phyloP scores from a whole-genome alignment of 2,888 invertebrate species.

The Drosophila diplacantha region DNA sequence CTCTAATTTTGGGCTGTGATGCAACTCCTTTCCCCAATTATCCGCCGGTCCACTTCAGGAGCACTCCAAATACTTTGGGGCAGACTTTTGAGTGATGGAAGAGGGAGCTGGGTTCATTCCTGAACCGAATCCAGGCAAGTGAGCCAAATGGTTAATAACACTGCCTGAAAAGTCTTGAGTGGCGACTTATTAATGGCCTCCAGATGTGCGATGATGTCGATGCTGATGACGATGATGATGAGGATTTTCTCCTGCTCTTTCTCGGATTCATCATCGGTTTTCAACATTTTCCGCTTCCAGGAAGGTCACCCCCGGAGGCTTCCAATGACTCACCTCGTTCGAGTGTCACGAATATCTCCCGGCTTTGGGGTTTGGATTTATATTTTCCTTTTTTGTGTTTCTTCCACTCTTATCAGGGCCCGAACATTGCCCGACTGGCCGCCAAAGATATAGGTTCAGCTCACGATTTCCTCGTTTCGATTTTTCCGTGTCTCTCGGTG shows the following conservation, averaged over 20 bases:
- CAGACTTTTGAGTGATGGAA: constrained; percentile 16
- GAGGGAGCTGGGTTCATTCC: not conserved
- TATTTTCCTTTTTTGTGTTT: not conserved
- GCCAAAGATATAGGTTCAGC: constrained; percentile 45
- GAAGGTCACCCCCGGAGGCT: constrained; percentile 30
- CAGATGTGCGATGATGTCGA: constrained; percentile 27
- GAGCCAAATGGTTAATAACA: constrained; percentile 36
- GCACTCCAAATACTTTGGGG: constrained; percentile 11
- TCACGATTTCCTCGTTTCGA: constrained; percentile 29
- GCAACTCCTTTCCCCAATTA: constrained; percentile 3
- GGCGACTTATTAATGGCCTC: constrained; percentile 41
- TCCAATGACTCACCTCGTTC: constrained; percentile 67
- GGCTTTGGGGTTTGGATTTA: constrained; percentile 32
- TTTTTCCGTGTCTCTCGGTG: constrained; percentile 1
- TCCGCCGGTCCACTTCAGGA: not conserved
- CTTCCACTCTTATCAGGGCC: constrained; percentile 43
- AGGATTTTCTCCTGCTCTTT: constrained; percentile 1
- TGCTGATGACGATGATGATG: not conserved
- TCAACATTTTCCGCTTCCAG: constrained; percentile 34
- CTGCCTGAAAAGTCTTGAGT: constrained; percentile 19
- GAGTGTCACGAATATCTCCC: constrained; percentile 55
- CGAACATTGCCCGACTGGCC: constrained; percentile 40
- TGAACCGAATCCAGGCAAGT: not conserved
- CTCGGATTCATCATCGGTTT: not conserved
- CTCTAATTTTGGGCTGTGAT: not conserved